Percentiles rank a stretch among this genome's conserved stretches.
Evolutionary conservation across 1,140 invertebrate species (phyloP).

Genomic region (Pygmarrhopalites habei): DNA sequence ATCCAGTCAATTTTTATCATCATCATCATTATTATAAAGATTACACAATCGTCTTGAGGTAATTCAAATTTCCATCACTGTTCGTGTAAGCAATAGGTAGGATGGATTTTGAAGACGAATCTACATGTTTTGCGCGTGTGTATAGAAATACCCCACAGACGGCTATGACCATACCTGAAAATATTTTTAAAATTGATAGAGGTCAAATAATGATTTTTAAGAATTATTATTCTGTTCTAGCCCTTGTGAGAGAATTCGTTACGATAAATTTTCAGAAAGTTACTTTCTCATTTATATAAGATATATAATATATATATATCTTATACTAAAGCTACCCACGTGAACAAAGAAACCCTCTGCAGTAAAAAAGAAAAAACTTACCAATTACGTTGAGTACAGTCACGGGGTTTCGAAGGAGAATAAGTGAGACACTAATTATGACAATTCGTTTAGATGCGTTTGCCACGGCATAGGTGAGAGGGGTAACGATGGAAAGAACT

Average conservation of each 20-base stretch:
- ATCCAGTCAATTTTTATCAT: no score
- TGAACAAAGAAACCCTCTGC: no score
- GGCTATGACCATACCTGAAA: slow-evolving; percentile 83
- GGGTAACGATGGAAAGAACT: slow-evolving; percentile 78
- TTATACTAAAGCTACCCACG: no score
- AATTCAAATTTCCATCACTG: slow-evolving; percentile 28
- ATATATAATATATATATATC: no score
- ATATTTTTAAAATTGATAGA: no score
- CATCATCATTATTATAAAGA: no score
- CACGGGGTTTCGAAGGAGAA: slow-evolving; percentile 89
- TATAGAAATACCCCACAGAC: slow-evolving; percentile 84
- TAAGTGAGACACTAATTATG: slow-evolving; percentile 79
- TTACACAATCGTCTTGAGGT: slow-evolving; percentile 12
- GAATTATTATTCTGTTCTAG: no score
- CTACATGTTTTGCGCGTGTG: slow-evolving; percentile 50
- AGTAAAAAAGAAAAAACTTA: no score
- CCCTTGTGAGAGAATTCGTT: no score
- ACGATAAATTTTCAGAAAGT: no score
- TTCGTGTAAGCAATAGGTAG: background rate
- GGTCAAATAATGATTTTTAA: no score
- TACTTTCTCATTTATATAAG: no score
- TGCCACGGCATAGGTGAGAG: slow-evolving; percentile 89
- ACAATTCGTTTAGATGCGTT: slow-evolving; percentile 93
- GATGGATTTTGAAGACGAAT: background rate
- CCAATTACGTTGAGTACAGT: slow-evolving; percentile 78